phyloP scores from a whole-genome alignment of 2,113 vertebrate species.

The Cyprinodon variegatus region DNA sequence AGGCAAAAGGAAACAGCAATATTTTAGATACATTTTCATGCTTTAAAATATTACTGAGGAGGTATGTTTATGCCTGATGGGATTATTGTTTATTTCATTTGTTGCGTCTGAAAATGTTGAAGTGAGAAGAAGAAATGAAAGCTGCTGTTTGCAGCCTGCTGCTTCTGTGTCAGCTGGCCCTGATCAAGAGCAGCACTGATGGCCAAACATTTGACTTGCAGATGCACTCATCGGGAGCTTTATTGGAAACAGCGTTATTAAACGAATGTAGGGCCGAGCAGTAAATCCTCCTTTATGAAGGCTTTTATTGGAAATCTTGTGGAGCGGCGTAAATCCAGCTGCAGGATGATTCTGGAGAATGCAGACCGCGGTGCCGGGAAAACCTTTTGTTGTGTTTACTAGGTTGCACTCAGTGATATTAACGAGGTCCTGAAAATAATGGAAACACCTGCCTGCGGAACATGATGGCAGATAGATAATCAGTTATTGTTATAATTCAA shows the following conservation, averaged over 20 bases:
- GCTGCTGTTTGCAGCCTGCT: neutral
- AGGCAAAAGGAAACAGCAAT: neutral
- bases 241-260: neutral
- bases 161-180: too few relatives aligned
- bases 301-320: neutral
- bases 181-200: neutral
- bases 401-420: constrained; percentile 8
- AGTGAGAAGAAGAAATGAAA: neutral
- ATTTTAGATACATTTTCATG: neutral
- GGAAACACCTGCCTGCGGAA: constrained; percentile 2
- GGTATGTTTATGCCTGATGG: neutral
- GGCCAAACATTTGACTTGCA: neutral
- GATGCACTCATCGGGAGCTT: neutral
- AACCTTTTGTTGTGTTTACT: constrained; percentile 8
- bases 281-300: constrained; percentile 16
- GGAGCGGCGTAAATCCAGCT: neutral
- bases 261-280: neutral
- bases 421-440: constrained; percentile 12
- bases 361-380: neutral
- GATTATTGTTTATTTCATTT: neutral
- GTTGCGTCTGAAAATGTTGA: neutral
- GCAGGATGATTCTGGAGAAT: constrained; percentile 6
- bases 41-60: neutral
- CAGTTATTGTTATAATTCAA: neutral
- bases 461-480: neutral